Evolutionary conservation across 2,888 invertebrate genomes (phyloP).

Genomic region (Tenthredo notha): DNA sequence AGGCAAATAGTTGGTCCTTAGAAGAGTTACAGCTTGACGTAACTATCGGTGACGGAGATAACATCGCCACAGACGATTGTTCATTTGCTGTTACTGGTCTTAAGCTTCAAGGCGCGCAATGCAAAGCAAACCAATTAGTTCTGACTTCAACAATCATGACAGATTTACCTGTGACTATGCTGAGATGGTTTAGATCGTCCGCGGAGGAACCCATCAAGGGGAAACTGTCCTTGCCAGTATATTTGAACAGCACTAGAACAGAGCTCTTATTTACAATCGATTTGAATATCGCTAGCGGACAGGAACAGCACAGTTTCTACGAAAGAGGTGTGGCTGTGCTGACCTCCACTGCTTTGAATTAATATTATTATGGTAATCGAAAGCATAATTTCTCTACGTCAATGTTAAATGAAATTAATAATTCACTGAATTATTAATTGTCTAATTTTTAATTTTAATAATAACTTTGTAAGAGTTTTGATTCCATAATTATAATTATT

Average conservation of each 20-base stretch:
- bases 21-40: conserved; percentile 96
- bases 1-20: conserved; percentile 97
- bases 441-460: background rate
- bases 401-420: background rate
- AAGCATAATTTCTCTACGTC: background rate
- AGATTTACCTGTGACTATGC: conserved; percentile 92
- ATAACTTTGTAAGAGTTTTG: background rate
- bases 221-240: conserved; percentile 95
- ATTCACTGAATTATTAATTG: background rate
- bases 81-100: conserved; percentile 89
- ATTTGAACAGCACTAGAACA: conserved; percentile 96
- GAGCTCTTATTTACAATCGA: conserved; percentile 98
- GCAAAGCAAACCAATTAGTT: conserved; percentile 93
- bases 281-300: conserved; percentile 93
- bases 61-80: conserved; percentile 82
- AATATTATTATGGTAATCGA: conserved; percentile 66
- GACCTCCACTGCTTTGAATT: conserved; percentile 94
- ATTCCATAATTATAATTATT: background rate
- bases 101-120: conserved; percentile 97
- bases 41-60: conserved; percentile 82
- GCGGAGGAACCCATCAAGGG: conserved; percentile 79
- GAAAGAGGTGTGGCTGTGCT: conserved; percentile 98
- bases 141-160: conserved; percentile 97
- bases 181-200: conserved; percentile 92
- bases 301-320: conserved; percentile 97